Evolutionary conservation across 1,140 invertebrate species (phyloP).

Genomic region (Brachionus sp.): DNA sequence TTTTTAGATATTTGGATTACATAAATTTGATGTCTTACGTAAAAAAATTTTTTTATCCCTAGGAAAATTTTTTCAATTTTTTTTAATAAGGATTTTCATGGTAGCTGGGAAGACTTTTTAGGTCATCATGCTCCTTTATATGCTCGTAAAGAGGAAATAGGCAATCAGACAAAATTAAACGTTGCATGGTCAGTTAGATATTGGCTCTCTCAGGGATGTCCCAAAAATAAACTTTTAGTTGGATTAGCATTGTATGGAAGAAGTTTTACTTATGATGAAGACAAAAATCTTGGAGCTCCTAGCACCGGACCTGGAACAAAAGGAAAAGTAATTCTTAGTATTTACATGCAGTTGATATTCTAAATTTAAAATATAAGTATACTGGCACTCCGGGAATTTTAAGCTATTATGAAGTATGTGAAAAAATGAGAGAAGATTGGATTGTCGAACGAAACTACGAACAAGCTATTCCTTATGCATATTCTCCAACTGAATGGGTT

Average conservation of each 20-base stretch:
- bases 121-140: constrained; percentile 43
- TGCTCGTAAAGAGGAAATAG: constrained; percentile 23
- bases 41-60: not conserved
- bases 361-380: constrained; percentile 66
- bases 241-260: constrained; percentile 86
- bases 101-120: constrained; percentile 41
- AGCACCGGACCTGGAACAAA: constrained; percentile 68
- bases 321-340: constrained; percentile 6
- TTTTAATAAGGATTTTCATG: constrained; percentile 32
- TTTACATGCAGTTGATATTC: not conserved
- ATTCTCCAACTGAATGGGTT: constrained; percentile 82
- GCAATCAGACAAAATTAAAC: constrained; percentile 44
- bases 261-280: constrained; percentile 69
- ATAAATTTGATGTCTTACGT: constrained; percentile 82
- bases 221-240: constrained; percentile 73
- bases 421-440: not conserved
- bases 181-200: constrained; percentile 53
- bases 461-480: constrained; percentile 69
- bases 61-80: not conserved
- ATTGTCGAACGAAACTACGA: not conserved
- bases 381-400: constrained; percentile 83
- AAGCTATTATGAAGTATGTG: constrained; percentile 76
- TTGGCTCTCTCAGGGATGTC: constrained; percentile 74
- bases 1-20: constrained; percentile 76
- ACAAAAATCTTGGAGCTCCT: constrained; percentile 81